Conservation (phyloP, 2,888 invertebrate species). For the Anarsia innoxiella region DNA sequence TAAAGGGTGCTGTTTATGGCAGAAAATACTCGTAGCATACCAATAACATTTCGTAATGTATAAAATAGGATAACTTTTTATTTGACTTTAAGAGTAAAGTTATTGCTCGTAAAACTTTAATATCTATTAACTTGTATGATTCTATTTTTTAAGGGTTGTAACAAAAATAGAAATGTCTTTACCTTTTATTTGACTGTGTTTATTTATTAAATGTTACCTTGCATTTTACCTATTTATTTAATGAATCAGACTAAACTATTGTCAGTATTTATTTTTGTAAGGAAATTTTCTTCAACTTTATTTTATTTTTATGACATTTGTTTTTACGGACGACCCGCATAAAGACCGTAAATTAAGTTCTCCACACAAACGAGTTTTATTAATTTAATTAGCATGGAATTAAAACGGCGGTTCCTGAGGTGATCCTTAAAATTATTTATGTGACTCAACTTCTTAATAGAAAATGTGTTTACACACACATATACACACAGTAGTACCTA, state of each 20-base stretch:
- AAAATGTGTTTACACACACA: conserved; percentile 20
- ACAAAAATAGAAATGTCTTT: too few relatives aligned
- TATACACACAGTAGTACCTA: conserved; percentile 17
- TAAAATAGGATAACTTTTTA: conserved; percentile 48
- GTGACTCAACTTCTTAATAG: conserved; percentile 31
- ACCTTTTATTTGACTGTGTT: too few relatives aligned
- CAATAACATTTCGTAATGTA: conserved; percentile 25
- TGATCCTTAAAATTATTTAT: conserved; percentile 60
- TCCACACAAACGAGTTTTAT: conserved; percentile 53
- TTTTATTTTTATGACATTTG: too few relatives aligned
- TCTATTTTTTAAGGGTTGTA: too few relatives aligned
- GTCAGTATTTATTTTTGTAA: too few relatives aligned
- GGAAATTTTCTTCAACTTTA: background rate
- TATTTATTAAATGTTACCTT: too few relatives aligned
- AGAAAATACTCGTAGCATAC: too few relatives aligned
- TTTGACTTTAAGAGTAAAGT: conserved; percentile 48
- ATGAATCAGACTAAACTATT: too few relatives aligned
- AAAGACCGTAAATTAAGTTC: conserved; percentile 38
- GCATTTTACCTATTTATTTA: too few relatives aligned
- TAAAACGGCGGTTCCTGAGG: conserved; percentile 49
- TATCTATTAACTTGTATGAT: conserved; percentile 52
- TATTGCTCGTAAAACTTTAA: conserved; percentile 52
- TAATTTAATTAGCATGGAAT: conserved; percentile 62
- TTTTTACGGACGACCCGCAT: background rate
- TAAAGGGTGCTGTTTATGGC: background rate